Conservation (phyloP, 2,113 vertebrate species). For the Hippocampus zosterae region DNA sequence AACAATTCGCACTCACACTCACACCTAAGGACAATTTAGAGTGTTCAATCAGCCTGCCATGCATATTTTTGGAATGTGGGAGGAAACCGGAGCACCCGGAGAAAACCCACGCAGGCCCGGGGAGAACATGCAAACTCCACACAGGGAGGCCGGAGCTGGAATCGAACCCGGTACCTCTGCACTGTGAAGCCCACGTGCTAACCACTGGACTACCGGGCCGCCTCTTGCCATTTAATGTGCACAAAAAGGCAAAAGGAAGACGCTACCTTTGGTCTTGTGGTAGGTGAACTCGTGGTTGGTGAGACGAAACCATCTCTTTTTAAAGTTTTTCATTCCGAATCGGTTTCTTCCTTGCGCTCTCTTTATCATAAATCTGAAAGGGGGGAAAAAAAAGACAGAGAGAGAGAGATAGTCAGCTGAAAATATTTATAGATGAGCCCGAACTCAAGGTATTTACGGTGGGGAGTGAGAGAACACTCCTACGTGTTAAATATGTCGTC, state of each 20-base stretch:
- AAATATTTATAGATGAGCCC: constrained; percentile 2
- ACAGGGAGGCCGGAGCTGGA: too few relatives aligned
- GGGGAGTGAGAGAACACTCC: background rate
- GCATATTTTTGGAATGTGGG: too few relatives aligned
- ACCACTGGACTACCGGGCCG: too few relatives aligned
- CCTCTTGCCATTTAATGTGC: constrained; percentile 15
- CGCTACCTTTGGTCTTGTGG: constrained; percentile 92
- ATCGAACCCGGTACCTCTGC: too few relatives aligned
- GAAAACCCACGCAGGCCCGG: too few relatives aligned
- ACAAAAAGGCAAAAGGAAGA: background rate
- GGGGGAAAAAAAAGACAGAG: background rate
- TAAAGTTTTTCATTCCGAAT: constrained; percentile 98
- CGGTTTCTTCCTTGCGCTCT: constrained; percentile 94
- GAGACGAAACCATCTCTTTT: constrained; percentile 96
- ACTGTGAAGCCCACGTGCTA: too few relatives aligned
- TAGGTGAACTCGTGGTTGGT: constrained; percentile 98
- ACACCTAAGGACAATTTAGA: too few relatives aligned
- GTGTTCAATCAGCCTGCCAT: too few relatives aligned
- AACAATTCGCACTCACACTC: too few relatives aligned
- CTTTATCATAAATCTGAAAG: constrained; percentile 93
- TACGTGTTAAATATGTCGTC: background rate
- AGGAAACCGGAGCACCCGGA: too few relatives aligned
- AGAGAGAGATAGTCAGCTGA: constrained; percentile 1
- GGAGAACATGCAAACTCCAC: too few relatives aligned
- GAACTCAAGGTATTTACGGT: background rate